Evolutionary conservation across 1,140 invertebrate genomes (phyloP).

Genomic region (Chironomus striatipennis): DNA sequence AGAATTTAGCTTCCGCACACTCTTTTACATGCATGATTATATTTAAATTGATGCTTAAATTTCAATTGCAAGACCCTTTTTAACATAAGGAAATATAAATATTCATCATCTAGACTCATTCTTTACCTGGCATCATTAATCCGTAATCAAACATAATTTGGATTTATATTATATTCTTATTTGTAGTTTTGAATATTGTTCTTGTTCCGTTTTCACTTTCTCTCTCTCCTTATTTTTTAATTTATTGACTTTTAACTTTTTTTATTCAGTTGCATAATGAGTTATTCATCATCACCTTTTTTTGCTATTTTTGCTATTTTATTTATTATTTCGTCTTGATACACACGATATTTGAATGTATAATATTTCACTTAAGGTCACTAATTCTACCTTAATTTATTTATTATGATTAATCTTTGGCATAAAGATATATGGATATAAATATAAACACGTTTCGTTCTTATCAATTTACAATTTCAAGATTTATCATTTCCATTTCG

Average conservation of each 20-base stretch:
- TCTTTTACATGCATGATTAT: not conserved
- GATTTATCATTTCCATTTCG: no score
- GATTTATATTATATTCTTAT: not conserved
- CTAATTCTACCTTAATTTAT: no score
- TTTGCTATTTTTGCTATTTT: not conserved
- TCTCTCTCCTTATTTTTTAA: not conserved
- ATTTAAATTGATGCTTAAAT: not conserved
- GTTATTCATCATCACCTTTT: not conserved
- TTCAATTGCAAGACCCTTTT: not conserved
- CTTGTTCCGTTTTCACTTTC: not conserved
- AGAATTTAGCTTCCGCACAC: not conserved
- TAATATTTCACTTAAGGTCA: no score
- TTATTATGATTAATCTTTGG: no score
- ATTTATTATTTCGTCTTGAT: no score
- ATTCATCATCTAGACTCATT: not conserved
- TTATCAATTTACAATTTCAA: no score
- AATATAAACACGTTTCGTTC: no score
- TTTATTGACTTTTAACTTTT: conserved; percentile 3
- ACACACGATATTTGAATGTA: no score
- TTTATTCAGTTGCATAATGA: conserved; percentile 1
- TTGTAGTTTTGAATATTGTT: not conserved
- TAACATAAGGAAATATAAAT: not conserved
- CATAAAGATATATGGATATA: no score
- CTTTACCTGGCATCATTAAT: conserved; percentile 23
- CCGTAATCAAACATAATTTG: conserved; percentile 24